Base-by-base conservation (phyloP, 2,888 invertebrate genomes). In the Lumbricus terrestris region DNA sequence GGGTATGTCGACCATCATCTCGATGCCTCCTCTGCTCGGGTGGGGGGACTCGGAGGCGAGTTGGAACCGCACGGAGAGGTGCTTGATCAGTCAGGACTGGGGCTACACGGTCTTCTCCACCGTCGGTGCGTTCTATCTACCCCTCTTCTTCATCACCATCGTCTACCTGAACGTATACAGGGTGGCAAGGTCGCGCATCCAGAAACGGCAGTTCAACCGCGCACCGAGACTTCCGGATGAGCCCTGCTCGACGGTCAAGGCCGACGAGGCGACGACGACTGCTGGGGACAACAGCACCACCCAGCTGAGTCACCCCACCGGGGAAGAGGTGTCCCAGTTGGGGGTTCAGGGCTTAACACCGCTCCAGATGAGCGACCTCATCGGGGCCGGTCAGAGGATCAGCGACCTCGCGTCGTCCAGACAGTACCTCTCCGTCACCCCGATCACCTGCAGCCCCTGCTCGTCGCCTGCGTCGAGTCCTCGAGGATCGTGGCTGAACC, bases 91-190 rank as follows among this genome's bases (percentile, higher is more conserved):
- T 93, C 90, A 91, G 95, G 97, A 98, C 91, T 92, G 93, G 89
- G 97, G 97, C 90, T 98, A 95, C 91, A 98, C 98, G 96, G 97
- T 98, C 94, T 99, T 99, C 95, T 99, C 98, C 90, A 99, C 99
- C 23, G 97, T 97, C 95, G 97, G 98, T 92, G 99, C 99, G 37
- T 99, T 99, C 95, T 99, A 99, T 96, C 97, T 98, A 93, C 99
- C 99, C 3, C 96, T 99, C 42, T 96, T 98, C 92, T 97, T 98
- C 92, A 99, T 99, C 94, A 96, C 99, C 93, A 96, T 98, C 93
- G 96, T 99, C 54, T 99, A 99, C 95, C 98, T 98, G 97, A 98
- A 98, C 96, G 99, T 99, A 95, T 99, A 93, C 95, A 97, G 98
- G 95, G 97, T 97, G 83, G 99, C 99, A 2, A 96, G 98, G 91